phyloP scores from a whole-genome alignment of 2,797 vertebrate species.

The Chiloscyllium punctatum region DNA sequence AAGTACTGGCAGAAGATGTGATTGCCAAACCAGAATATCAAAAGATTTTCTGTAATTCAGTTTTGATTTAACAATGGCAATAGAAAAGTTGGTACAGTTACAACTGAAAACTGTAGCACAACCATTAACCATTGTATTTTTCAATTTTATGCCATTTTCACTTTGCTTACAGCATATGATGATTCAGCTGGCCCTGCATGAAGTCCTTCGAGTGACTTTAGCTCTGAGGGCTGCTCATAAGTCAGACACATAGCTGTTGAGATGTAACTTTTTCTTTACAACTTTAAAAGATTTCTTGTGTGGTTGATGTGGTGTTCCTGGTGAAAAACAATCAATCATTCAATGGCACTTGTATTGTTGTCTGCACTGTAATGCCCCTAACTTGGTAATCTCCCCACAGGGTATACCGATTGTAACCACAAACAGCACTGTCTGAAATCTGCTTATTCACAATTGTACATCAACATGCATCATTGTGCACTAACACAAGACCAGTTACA shows the following conservation, averaged over 20 bases:
- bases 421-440: constrained; percentile 20
- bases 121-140: neutral
- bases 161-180: neutral
- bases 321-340: neutral
- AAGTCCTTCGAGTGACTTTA: neutral
- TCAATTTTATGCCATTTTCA: neutral
- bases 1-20: too few species aligned
- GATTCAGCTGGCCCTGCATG: neutral
- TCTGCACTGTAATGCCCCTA: neutral
- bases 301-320: too few species aligned
- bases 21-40: constrained; percentile 19
- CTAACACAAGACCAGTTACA: neutral
- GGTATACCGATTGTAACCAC: neutral
- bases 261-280: neutral
- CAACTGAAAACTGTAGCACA: neutral
- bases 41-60: neutral
- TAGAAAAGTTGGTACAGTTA: neutral
- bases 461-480: neutral
- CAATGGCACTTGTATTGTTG: neutral
- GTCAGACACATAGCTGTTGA: neutral
- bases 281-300: constrained; percentile 2
- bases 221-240: neutral
- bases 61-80: neutral
- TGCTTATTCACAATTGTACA: neutral
- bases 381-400: neutral